A percentile compares a stretch with the other conserved stretches of the same genome.
Conservation (phyloP, 2,113 vertebrate genomes). For the Pyrgilauda ruficollis region DNA sequence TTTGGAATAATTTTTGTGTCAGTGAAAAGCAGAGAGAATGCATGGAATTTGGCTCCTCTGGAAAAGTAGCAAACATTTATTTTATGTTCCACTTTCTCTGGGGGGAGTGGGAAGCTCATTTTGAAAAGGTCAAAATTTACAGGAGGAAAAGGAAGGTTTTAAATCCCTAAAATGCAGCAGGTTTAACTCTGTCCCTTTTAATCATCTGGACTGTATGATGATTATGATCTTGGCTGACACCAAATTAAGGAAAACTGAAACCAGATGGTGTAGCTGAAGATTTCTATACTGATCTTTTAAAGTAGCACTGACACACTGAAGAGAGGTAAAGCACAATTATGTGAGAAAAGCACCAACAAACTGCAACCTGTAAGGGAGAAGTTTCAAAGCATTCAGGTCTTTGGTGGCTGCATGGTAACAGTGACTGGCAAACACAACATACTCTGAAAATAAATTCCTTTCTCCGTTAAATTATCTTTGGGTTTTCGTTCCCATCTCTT, state of each 20-base stretch:
- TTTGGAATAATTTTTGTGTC: not conserved
- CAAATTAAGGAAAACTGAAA: not conserved
- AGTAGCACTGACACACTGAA: not conserved
- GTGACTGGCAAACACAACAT: not conserved
- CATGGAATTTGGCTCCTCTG: not conserved
- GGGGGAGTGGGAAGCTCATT: not conserved
- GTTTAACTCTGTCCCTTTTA: conserved; percentile 11
- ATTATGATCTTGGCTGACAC: not conserved
- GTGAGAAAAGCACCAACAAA: not conserved
- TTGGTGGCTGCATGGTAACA: not conserved
- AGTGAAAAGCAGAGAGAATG: not conserved
- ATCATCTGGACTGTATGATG: not conserved
- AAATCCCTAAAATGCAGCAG: not conserved
- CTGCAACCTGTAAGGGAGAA: not conserved
- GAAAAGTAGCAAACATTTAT: not conserved
- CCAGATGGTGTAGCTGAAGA: not conserved
- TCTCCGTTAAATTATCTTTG: not conserved
- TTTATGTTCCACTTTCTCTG: not conserved
- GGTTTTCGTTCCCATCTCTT: not conserved
- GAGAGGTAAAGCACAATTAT: not conserved
- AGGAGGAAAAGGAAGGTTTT: not conserved
- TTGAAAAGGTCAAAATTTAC: not conserved
- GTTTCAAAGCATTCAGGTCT: not conserved
- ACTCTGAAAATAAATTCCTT: not conserved
- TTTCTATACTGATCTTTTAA: not conserved